Conservation (phyloP, 2,797 vertebrate genomes). For the Cryptoprocta ferox region DNA sequence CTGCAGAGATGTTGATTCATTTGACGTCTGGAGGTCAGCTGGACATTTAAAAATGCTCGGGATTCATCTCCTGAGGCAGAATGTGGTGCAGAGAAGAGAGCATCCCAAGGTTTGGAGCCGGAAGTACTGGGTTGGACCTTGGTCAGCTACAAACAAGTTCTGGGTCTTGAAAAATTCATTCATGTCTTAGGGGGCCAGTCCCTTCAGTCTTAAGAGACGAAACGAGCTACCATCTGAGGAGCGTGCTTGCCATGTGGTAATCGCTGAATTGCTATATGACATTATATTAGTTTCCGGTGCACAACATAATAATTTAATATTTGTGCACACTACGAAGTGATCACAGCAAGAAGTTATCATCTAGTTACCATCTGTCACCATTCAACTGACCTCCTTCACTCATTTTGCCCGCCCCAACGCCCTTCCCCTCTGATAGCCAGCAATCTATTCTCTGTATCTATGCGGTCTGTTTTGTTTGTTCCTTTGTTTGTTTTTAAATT, state of each 20-base stretch:
- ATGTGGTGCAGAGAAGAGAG: accelerated
- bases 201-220: not conserved
- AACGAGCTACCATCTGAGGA: accelerated
- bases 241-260: not conserved
- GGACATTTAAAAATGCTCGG: accelerated
- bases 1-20: accelerated
- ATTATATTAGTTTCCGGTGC: not conserved
- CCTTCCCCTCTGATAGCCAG: not conserved
- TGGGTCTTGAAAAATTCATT: not conserved
- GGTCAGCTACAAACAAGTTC: accelerated
- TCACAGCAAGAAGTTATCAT: not conserved
- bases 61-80: not conserved
- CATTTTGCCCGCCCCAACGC: not conserved
- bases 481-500: not conserved
- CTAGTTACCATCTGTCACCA: not conserved
- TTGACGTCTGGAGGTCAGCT: not conserved
- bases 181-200: not conserved
- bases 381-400: not conserved
- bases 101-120: not conserved
- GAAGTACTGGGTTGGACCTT: not conserved
- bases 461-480: not conserved
- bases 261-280: not conserved
- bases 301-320: not conserved
- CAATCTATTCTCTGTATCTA: not conserved
- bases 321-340: not conserved